Evolutionary conservation across 2,797 vertebrate genomes (phyloP).

Genomic region (Semaprochilodus insignis): DNA sequence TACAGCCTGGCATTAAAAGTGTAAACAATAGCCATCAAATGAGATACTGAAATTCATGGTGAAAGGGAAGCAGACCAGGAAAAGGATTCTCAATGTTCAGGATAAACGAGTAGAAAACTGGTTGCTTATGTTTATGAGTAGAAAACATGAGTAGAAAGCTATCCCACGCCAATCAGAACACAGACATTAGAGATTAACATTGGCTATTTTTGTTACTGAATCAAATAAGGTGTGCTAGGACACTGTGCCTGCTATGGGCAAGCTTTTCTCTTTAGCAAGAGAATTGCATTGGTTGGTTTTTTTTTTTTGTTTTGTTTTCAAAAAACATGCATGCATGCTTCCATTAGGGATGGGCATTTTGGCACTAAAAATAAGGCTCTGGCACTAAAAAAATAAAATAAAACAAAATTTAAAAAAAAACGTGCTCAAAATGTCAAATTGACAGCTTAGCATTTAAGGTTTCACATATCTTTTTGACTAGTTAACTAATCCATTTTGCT

Average conservation of each 20-base stretch:
- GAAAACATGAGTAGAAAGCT: constrained; percentile 22
- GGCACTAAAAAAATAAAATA: neutral
- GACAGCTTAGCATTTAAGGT: too few species aligned
- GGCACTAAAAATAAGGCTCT: too few species aligned
- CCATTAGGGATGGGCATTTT: neutral
- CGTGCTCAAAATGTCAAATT: neutral
- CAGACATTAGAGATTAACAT: neutral
- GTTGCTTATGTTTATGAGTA: neutral
- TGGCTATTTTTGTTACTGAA: constrained; percentile 6
- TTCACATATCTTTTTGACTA: too few species aligned
- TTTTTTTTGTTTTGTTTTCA: neutral
- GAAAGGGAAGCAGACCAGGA: neutral
- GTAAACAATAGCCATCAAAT: too few species aligned
- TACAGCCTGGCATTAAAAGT: neutral
- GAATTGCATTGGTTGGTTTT: too few species aligned
- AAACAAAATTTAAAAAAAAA: too few species aligned
- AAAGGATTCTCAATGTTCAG: neutral
- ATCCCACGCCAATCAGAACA: constrained; percentile 3
- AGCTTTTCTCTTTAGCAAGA: constrained; percentile 14
- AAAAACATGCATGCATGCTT: neutral
- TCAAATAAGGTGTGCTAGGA: constrained; percentile 9
- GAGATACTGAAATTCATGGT: neutral
- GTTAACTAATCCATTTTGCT: too few species aligned
- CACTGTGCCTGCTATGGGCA: neutral
- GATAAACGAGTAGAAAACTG: constrained; percentile 10